These are phyloP conservation scores for Drosophila chauvacae DNA, from an alignment of 1,140 invertebrate genomes.

Conservation along the genomic window DNA sequence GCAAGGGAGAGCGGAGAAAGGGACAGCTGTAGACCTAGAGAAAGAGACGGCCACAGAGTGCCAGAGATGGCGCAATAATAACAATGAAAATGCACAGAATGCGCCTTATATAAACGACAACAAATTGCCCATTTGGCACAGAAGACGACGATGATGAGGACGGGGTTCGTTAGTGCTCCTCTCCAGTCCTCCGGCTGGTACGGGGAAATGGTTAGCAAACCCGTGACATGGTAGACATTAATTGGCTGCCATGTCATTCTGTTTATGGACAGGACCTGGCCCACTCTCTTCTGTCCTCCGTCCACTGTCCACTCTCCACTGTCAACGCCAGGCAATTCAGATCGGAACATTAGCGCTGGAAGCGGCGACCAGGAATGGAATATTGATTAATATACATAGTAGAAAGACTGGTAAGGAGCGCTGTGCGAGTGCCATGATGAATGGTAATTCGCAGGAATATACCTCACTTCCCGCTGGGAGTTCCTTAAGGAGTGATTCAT, in stretches of 20 bases:
- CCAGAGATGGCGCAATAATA: constrained; percentile 67
- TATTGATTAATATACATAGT: constrained; percentile 56
- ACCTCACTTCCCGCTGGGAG: constrained; percentile 1
- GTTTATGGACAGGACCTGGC: constrained; percentile 63
- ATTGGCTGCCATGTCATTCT: constrained; percentile 80
- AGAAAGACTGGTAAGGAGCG: constrained; percentile 6
- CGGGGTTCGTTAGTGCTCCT: constrained; percentile 31
- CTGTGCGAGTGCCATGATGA: constrained; percentile 27
- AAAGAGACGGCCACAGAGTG: constrained; percentile 8
- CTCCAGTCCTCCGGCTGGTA: constrained; percentile 11
- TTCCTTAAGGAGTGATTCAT: neutral
- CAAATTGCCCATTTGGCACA: constrained; percentile 81
- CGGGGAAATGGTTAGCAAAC: constrained; percentile 20
- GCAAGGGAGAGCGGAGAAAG: constrained; percentile 32
- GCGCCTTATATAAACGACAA: constrained; percentile 78
- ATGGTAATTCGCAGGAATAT: constrained; percentile 26
- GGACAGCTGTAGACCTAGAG: constrained; percentile 3
- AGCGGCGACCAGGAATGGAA: constrained; percentile 28
- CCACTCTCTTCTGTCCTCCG: constrained; percentile 39
- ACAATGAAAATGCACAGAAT: constrained; percentile 81
- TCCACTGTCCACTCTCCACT: constrained; percentile 9
- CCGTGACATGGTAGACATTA: constrained; percentile 73
- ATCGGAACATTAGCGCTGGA: constrained; percentile 49
- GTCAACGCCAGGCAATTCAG: constrained; percentile 71
- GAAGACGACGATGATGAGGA: constrained; percentile 63